Conservation (phyloP, 1,140 invertebrate species). For the Drosophila orosa region DNA sequence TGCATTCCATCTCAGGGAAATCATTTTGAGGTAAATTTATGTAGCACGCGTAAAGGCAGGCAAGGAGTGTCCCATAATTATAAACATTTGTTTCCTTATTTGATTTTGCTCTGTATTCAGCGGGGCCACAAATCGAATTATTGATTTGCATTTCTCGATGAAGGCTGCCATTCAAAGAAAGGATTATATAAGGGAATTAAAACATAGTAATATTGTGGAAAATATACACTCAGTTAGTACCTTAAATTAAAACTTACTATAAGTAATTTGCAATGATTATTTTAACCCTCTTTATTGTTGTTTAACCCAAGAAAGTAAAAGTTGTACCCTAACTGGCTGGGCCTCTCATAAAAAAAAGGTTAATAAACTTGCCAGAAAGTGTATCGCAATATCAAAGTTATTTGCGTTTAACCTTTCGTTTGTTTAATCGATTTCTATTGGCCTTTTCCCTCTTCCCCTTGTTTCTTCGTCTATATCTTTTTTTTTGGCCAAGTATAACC, state of each 20-base stretch:
- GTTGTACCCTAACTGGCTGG: constrained; percentile 15
- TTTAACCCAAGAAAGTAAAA: constrained; percentile 52
- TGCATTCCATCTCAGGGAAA: constrained; percentile 39
- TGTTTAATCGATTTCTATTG: constrained; percentile 76
- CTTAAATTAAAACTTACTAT: no score
- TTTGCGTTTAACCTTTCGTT: constrained; percentile 74
- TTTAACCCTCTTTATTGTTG: neutral
- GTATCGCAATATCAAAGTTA: constrained; percentile 24
- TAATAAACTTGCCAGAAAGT: constrained; percentile 65
- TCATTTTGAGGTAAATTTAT: constrained; percentile 25
- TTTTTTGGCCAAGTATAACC: constrained; percentile 55
- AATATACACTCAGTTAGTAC: no score
- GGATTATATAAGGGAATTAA: no score
- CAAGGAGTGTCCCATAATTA: constrained; percentile 41
- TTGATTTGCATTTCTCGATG: constrained; percentile 20
- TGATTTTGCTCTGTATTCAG: constrained; percentile 27
- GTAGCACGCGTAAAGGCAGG: constrained; percentile 26
- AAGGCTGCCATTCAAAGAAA: no score
- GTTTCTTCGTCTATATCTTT: constrained; percentile 1
- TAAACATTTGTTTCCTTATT: constrained; percentile 45
- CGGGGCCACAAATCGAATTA: constrained; percentile 43
- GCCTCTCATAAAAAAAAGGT: constrained; percentile 43
- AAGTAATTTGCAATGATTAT: neutral
- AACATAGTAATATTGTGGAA: no score
- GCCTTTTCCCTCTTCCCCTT: constrained; percentile 6